Conservation (phyloP, 2,888 invertebrate genomes). For the Heteromyza rotundicornis region DNA sequence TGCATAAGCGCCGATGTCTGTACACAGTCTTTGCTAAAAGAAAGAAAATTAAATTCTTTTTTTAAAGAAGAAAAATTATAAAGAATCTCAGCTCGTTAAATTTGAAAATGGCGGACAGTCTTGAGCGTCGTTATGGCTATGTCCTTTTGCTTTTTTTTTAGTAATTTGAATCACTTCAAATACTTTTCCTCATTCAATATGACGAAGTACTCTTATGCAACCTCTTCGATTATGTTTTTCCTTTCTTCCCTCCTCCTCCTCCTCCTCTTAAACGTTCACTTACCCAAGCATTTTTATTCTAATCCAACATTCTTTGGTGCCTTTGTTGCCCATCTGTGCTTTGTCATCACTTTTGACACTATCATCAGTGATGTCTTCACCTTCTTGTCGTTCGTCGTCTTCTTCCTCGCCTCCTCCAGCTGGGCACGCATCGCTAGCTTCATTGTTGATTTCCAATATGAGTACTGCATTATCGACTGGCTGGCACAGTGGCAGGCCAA, state of each 20-base stretch:
- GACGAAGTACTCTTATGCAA: too few species aligned
- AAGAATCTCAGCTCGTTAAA: too few species aligned
- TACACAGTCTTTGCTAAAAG: conserved; percentile 36
- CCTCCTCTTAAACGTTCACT: background rate
- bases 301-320: conserved; percentile 29
- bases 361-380: conserved; percentile 3
- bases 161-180: too few species aligned
- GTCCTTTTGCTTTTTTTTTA: too few species aligned
- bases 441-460: conserved; percentile 31
- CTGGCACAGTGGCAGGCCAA: conserved; percentile 43
- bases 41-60: too few species aligned
- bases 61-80: too few species aligned
- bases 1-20: conserved; percentile 43
- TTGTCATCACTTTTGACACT: conserved; percentile 22
- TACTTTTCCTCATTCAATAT: too few species aligned
- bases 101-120: too few species aligned
- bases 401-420: background rate
- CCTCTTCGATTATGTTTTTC: too few species aligned
- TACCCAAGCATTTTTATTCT: conserved; percentile 19
- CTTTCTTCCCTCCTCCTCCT: background rate
- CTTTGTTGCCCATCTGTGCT: conserved; percentile 7
- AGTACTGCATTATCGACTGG: conserved; percentile 43
- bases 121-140: too few species aligned
- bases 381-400: background rate
- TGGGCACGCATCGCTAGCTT: background rate